phyloP scores from a whole-genome alignment of 2,113 vertebrate species.

The Corythaixoides concolor region DNA sequence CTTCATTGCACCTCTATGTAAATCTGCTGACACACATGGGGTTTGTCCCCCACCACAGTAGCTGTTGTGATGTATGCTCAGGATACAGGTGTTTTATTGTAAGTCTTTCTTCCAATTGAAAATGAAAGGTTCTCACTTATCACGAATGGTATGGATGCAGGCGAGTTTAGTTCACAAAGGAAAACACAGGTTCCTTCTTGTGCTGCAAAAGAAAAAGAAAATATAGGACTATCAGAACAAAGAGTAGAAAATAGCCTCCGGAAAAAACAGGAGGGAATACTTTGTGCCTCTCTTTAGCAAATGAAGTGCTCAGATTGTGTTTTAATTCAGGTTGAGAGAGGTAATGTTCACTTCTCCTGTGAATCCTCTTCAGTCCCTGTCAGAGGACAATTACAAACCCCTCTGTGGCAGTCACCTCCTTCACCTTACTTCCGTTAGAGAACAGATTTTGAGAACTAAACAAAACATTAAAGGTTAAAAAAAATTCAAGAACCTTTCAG shows the following conservation, averaged over 20 bases:
- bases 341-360: not conserved
- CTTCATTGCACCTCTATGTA: not conserved
- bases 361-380: not conserved
- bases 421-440: not conserved
- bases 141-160: not conserved
- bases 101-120: not conserved
- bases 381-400: not conserved
- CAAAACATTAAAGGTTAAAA: not conserved
- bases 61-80: not conserved
- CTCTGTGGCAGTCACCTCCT: not conserved
- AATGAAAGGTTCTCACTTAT: not conserved
- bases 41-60: not conserved
- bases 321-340: constrained; percentile 6
- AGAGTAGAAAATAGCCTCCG: not conserved
- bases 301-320: not conserved
- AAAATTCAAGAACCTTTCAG: not conserved
- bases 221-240: not conserved
- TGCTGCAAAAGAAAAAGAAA: not conserved
- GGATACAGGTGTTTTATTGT: not conserved
- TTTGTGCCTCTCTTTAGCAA: not conserved
- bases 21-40: not conserved
- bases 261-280: not conserved
- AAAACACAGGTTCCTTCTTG: not conserved
- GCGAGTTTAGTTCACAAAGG: not conserved
- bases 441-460: constrained; percentile 24